Evolutionary conservation across 1,140 invertebrate species (phyloP), one percentile per base, ranked within the genome.

Genomic region (Physella acuta): DNA sequence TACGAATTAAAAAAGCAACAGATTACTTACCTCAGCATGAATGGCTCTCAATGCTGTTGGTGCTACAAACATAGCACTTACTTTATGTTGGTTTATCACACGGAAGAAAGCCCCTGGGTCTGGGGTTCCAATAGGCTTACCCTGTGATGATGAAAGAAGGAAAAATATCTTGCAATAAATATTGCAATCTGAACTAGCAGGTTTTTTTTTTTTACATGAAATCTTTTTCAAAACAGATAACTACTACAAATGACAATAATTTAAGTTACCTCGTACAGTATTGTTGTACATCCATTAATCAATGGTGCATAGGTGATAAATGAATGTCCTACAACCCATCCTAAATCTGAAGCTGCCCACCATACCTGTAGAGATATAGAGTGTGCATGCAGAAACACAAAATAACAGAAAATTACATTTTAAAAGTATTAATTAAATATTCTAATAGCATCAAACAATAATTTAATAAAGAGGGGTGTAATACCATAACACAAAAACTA

Each of bases 321-420:
- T 0, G 93, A 94, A 82, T 95, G 94, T 2, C 94, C 94, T 2
- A 96, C 94, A 0, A 97, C 93, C 95, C 94, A 97, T 1, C 94
- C 93, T 69, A 93, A 87, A 80, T 95, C 93, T 59, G 87, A 88
- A 0, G 93, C 94, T 0, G 94, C 93, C 33, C 90, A 91, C 94
- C 94, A 98, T 3, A 93, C 79, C 79, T 84, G 70, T n/a, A 3
- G 4, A n/a, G n/a, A n/a, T n/a, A n/a, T n/a, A n/a, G n/a, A n/a
- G n/a, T n/a, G n/a, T n/a, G n/a, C n/a, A n/a, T n/a, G n/a, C n/a
- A n/a, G n/a, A n/a, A n/a, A n/a, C n/a, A n/a, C n/a, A n/a, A n/a
- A n/a, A n/a, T n/a, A n/a, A n/a, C n/a, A n/a, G n/a, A n/a, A n/a
- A n/a, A n/a, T n/a, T n/a, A n/a, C n/a, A n/a, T n/a, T n/a, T n/a